phyloP scores from a whole-genome alignment of 2,888 invertebrate species.

The Pyralis farinalis region DNA sequence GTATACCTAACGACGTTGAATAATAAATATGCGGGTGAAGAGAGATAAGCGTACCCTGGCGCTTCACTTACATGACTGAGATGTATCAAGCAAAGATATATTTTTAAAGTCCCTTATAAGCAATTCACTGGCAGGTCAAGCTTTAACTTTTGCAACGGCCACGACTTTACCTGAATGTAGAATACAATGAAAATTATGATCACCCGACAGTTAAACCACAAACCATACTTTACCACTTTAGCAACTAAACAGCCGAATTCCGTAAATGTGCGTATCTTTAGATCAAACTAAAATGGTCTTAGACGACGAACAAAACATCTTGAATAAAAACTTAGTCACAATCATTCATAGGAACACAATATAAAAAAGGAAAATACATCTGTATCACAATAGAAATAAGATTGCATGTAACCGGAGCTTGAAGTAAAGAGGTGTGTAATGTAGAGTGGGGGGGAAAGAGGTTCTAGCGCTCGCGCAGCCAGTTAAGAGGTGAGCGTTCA shows the following conservation, averaged over 20 bases:
- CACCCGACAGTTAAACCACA: too few relatives aligned
- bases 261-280: background rate
- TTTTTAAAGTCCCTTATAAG: too few relatives aligned
- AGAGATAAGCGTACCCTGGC: too few relatives aligned
- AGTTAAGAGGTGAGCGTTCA: slow-evolving; percentile 19
- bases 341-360: background rate
- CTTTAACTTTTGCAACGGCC: too few relatives aligned
- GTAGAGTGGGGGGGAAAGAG: slow-evolving; percentile 18
- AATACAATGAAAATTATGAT: too few relatives aligned
- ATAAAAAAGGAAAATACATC: background rate
- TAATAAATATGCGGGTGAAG: too few relatives aligned
- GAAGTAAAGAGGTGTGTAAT: background rate
- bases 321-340: background rate
- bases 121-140: too few relatives aligned
- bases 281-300: background rate
- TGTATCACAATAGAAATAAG: background rate
- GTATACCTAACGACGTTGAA: too few relatives aligned
- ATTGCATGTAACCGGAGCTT: background rate
- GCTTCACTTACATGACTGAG: too few relatives aligned
- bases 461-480: slow-evolving; percentile 19
- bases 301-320: background rate
- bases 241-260: background rate
- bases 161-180: too few relatives aligned
- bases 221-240: too few relatives aligned
- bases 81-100: too few relatives aligned